Conservation (phyloP, 2,888 invertebrate genomes). For the Chrysomela aeneicollis region DNA sequence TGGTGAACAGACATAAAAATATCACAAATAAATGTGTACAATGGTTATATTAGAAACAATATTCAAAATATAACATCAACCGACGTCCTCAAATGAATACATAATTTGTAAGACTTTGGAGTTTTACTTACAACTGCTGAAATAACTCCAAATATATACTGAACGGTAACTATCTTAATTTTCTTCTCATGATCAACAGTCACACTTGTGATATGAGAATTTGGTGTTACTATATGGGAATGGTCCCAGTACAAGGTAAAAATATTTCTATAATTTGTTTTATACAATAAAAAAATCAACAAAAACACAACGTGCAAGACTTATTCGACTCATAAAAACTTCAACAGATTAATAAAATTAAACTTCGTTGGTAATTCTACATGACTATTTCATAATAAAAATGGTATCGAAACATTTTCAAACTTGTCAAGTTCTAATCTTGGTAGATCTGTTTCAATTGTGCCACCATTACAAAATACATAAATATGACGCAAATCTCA, state of each 20-base stretch:
- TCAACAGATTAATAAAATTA: too few relatives aligned
- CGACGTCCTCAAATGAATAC: not conserved
- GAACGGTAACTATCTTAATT: constrained; percentile 29
- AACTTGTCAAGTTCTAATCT: too few relatives aligned
- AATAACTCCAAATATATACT: constrained; percentile 21
- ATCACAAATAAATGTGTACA: constrained; percentile 45
- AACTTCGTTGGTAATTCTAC: too few relatives aligned
- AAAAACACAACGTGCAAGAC: too few relatives aligned
- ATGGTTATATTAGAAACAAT: constrained; percentile 21
- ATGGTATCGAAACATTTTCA: too few relatives aligned
- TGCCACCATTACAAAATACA: too few relatives aligned
- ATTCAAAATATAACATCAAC: constrained; percentile 25
- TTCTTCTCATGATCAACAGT: constrained; percentile 35
- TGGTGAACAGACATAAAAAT: constrained; percentile 45
- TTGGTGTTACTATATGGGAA: constrained; percentile 42
- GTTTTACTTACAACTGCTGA: constrained; percentile 3
- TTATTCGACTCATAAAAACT: too few relatives aligned
- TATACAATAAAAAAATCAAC: not conserved
- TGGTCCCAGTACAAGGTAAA: constrained; percentile 42
- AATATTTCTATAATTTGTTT: constrained; percentile 13
- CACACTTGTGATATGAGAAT: constrained; percentile 44
- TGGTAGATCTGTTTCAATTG: too few relatives aligned
- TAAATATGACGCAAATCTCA: too few relatives aligned
- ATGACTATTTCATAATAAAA: too few relatives aligned
- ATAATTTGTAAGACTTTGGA: not conserved